Conservation (phyloP, 2,113 vertebrate species). For the Sapayoa aenigma region DNA sequence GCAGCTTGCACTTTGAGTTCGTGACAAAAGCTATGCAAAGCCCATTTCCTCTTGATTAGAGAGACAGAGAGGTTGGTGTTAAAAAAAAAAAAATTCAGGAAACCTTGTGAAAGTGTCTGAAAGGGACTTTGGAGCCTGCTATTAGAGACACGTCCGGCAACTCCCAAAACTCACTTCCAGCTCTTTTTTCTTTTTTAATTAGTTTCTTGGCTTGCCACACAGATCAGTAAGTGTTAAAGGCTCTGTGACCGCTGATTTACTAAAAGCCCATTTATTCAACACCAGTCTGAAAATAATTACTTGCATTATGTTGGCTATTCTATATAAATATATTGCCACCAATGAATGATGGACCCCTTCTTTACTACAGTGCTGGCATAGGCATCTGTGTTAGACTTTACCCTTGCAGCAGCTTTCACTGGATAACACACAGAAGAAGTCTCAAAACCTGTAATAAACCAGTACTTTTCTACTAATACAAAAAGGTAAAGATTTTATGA, state of each 20-base stretch:
- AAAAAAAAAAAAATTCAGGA: slow-evolving; percentile 64
- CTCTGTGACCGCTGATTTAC: not conserved
- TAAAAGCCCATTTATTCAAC: slow-evolving; percentile 7
- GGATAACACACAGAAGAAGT: not conserved
- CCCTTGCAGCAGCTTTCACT: not conserved
- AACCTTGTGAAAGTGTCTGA: slow-evolving; percentile 67
- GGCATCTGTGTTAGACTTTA: not conserved
- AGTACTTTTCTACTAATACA: not conserved
- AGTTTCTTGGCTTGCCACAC: slow-evolving; percentile 6
- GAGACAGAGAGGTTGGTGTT: slow-evolving; percentile 37
- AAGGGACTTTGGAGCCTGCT: slow-evolving; percentile 59
- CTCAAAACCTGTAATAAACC: not conserved
- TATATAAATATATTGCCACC: not conserved
- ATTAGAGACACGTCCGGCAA: slow-evolving; percentile 56
- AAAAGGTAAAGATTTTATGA: not conserved
- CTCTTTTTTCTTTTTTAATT: slow-evolving; percentile 28
- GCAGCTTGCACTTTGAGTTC: slow-evolving; percentile 49
- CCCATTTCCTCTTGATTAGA: slow-evolving; percentile 72
- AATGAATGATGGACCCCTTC: not conserved
- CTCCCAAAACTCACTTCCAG: slow-evolving; percentile 63
- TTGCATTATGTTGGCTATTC: not conserved
- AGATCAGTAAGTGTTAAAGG: not conserved
- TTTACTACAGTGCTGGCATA: not conserved
- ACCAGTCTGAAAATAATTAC: not conserved
- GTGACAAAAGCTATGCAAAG: slow-evolving; percentile 65